Evolutionary conservation across 2,113 vertebrate genomes (phyloP), one percentile per base, ranked within the genome.

Genomic region (Pangasianodon gigas): DNA sequence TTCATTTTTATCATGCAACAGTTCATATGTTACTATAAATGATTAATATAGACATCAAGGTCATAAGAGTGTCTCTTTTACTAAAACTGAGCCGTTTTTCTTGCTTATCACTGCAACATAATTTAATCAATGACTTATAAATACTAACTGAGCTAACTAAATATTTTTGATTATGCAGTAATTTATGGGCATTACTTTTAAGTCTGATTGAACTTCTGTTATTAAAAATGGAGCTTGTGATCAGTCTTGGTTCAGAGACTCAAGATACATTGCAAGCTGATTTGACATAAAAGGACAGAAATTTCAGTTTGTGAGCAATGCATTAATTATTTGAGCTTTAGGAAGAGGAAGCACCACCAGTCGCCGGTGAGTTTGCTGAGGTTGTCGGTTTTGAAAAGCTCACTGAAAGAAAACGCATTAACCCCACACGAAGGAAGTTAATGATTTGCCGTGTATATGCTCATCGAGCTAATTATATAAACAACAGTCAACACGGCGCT

Each of bases 391-490:
- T 54, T 71, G 0, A 44, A 84, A 56, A 19, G 58, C 84, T 86
- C 74, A 65, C 46, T 56, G 89, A 81, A 82, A 87, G 85, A 86
- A 69, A 86, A 85, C 86, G 81, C 75, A 89, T 90, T 83, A 92
- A 84, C 80, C 82, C 65, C 90, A 89, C 88, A 88, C 75, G 89
- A 84, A 89, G 84, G 83, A 90, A 89, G 88, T 84, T 92, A 91
- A 93, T 89, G 89, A 84, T 92, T 93, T 93, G 90, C 82, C n/a
- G 85, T 91, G 87, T 92, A 71, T 92, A 92, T 87, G 91, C 82
- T 90, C 60, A 86, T 65, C 56, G 51, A 88, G 58, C 75, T 93
- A 93, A 93, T 93, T 91, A 91, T 87, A 91, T 92, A 86, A 93
- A 93, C 91, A 91, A 74, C 87, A 85, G 84, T 90, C 74, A 79